Percentiles rank a stretch among this genome's conserved stretches.
These are phyloP conservation scores for Alcedo atthis DNA, from an alignment of 2,797 vertebrate genomes.

Conservation along the genomic window DNA sequence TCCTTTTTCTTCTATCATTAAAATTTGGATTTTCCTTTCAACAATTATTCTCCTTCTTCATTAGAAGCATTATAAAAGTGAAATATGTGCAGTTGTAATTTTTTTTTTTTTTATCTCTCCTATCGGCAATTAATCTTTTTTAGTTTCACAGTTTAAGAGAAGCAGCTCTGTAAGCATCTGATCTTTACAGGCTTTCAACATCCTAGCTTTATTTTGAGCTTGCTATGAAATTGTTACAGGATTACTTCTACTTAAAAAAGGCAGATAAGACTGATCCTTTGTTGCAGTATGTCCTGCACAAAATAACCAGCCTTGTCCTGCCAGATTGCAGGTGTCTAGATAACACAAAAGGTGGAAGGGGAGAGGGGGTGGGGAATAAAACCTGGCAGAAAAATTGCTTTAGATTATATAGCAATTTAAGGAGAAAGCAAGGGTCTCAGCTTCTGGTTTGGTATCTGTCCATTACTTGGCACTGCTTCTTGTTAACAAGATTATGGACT, in stretches of 20 bases:
- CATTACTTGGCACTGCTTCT: background rate
- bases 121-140: background rate
- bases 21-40: background rate
- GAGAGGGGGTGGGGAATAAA: background rate
- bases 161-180: background rate
- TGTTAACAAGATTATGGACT: background rate
- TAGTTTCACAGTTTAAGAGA: background rate
- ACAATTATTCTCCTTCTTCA: background rate
- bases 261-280: background rate
- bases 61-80: background rate
- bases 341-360: background rate
- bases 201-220: background rate
- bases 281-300: background rate
- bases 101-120: background rate
- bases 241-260: background rate
- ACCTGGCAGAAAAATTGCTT: background rate
- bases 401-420: background rate
- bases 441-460: background rate
- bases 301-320: background rate
- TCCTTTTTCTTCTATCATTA: background rate
- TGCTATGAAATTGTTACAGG: background rate
- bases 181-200: background rate
- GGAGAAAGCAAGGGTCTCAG: background rate
- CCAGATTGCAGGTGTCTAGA: background rate
- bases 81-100: background rate